These are phyloP conservation scores for Cinclus cinclus DNA, from an alignment of 2,113 vertebrate species.

Conservation along the genomic window DNA sequence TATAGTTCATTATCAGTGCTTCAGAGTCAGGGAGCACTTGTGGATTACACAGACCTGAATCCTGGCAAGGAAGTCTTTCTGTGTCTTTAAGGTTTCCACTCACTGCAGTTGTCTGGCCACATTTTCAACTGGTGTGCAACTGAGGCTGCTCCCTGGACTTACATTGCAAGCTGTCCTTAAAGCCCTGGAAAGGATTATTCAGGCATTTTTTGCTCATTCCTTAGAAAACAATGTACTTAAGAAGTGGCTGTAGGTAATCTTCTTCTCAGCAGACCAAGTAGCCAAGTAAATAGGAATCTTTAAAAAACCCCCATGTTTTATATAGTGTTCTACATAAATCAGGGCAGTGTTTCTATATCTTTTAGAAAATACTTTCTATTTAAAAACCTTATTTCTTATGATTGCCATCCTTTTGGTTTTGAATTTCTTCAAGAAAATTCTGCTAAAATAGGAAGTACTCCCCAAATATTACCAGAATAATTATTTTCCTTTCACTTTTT, in stretches of 20 bases:
- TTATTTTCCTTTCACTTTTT: neutral
- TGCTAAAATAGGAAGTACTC: neutral
- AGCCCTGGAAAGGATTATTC: neutral
- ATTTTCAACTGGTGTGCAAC: neutral
- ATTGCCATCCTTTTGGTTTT: neutral
- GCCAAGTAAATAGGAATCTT: neutral
- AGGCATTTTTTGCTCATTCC: neutral
- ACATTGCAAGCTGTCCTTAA: neutral
- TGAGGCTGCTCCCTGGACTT: neutral
- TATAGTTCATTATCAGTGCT: neutral
- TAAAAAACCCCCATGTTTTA: neutral
- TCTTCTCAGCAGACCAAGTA: neutral
- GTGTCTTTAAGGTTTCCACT: constrained; percentile 3
- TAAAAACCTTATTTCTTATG: neutral
- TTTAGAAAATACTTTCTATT: neutral
- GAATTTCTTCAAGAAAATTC: neutral
- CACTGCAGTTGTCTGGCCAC: neutral
- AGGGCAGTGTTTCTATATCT: neutral
- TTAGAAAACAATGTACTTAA: neutral
- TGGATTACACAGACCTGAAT: neutral
- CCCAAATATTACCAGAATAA: neutral
- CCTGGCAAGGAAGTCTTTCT: neutral
- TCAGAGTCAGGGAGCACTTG: neutral
- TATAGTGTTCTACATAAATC: neutral
- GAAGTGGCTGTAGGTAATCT: neutral